Percentiles rank a stretch among this genome's conserved stretches.
Conservation (phyloP, 2,797 vertebrate genomes). For the Triplophysa yarkandensis region DNA sequence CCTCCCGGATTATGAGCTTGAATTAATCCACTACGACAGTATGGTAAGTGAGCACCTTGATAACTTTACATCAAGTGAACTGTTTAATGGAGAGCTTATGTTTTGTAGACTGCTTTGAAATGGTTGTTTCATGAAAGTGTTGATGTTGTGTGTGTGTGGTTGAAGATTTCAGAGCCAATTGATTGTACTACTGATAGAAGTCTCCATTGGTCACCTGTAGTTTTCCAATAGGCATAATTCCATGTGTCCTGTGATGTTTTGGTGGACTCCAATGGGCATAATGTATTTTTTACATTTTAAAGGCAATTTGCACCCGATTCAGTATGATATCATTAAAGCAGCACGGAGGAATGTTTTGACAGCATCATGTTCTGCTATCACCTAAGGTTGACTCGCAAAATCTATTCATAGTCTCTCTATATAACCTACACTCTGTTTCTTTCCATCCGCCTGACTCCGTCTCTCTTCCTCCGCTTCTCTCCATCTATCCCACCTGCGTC, state of each 20-base stretch:
- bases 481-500: constrained; percentile 56
- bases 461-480: constrained; percentile 36
- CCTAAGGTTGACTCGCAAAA: constrained; percentile 31
- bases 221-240: constrained; percentile 46
- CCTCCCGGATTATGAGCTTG: constrained; percentile 88
- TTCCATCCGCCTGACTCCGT: constrained; percentile 38
- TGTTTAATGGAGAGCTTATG: constrained; percentile 14
- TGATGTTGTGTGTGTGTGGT: constrained; percentile 37
- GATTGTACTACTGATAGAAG: constrained; percentile 33
- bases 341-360: constrained; percentile 17
- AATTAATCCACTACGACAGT: constrained; percentile 90
- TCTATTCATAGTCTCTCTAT: constrained; percentile 33
- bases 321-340: constrained; percentile 30
- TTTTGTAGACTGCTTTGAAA: constrained; percentile 4
- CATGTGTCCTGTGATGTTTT: constrained; percentile 46
- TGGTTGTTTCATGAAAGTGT: constrained; percentile 28
- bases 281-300: constrained; percentile 30
- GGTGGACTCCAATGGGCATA: constrained; percentile 39
- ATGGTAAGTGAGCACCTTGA: constrained; percentile 76
- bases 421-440: constrained; percentile 19
- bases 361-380: constrained; percentile 28
- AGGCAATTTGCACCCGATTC: constrained; percentile 42
- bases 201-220: constrained; percentile 36
- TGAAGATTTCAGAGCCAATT: constrained; percentile 44
- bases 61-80: constrained; percentile 28